Evolutionary conservation across 2,888 invertebrate genomes (phyloP).

Genomic region (Cerastis leucographa): DNA sequence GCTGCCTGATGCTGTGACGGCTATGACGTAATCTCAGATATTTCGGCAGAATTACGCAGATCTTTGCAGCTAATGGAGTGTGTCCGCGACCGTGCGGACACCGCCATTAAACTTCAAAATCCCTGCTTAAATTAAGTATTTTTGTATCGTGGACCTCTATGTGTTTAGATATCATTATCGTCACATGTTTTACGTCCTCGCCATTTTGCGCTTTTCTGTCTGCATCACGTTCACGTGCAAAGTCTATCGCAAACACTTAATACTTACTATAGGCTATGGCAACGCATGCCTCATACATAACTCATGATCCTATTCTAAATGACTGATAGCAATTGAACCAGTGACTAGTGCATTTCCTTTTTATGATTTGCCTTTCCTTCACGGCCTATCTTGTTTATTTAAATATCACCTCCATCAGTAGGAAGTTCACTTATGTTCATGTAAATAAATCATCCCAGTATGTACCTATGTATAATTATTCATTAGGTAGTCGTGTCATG

Average conservation of each 20-base stretch:
- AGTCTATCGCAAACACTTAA: slow-evolving; percentile 42
- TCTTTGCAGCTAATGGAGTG: slow-evolving; percentile 83
- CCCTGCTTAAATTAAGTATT: slow-evolving; percentile 62
- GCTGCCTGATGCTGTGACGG: slow-evolving; percentile 77
- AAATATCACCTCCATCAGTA: slow-evolving; percentile 38
- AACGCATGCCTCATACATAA: slow-evolving; percentile 54
- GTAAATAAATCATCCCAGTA: slow-evolving; percentile 36
- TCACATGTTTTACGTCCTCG: slow-evolving; percentile 36
- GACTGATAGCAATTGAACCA: slow-evolving; percentile 55
- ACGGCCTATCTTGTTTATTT: slow-evolving; percentile 31
- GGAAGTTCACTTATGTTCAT: slow-evolving; percentile 33
- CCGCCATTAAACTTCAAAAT: slow-evolving; percentile 65
- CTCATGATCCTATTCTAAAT: slow-evolving; percentile 60
- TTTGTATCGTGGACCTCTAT: slow-evolving; percentile 60
- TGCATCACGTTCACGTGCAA: slow-evolving; percentile 51
- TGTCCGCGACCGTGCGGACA: slow-evolving; percentile 70
- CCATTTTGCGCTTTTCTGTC: slow-evolving; percentile 44
- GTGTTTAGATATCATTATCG: slow-evolving; percentile 59
- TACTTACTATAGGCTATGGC: slow-evolving; percentile 41
- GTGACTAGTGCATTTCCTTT: slow-evolving; percentile 55
- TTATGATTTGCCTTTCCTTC: slow-evolving; percentile 57
- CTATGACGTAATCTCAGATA: slow-evolving; percentile 80
- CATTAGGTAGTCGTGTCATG: slow-evolving; percentile 5
- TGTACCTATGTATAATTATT: background rate
- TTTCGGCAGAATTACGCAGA: slow-evolving; percentile 85